Evolutionary conservation across 2,113 vertebrate genomes (phyloP), one percentile per base, ranked within the genome.

Genomic region (Trichechus manatus): DNA sequence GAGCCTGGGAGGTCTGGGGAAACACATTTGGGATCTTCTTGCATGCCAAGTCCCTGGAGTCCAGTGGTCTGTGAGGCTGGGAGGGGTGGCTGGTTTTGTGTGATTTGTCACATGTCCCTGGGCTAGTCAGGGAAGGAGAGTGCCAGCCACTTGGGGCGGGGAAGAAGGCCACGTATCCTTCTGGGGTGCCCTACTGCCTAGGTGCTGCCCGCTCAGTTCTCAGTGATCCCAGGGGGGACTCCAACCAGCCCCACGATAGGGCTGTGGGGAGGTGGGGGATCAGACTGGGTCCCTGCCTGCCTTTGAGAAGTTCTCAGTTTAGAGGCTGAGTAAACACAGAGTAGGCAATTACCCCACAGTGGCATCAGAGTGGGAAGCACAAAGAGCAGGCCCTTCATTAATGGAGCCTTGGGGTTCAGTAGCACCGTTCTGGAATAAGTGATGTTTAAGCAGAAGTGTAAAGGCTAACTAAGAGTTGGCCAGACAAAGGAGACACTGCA

Each of bases 11-110:
- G 53, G 53, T 8, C 11, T 15, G 53, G 53, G 33, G n/a, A 93
- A 96, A 87, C 78, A 7, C 23, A 77, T 17, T 68, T 17, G 50
- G 82, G 80, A 79, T 75, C 63, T 87, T 88, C 63, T 59, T 19
- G 27, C 0, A 0, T 25, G 47, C 86, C 47, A 90, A 42, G n/a
- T 23, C 17, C 80, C 72, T 6, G 9, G 42, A 91, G 61, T 53
- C 8, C 79, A 72, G 23, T 0, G 9, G 44, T 61, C 83, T 36
- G 53, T 13, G 74, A 70, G 74, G 39, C 47, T 85, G 74, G 75
- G 47, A 64, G 2, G 27, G 53, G 39, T 25, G 56, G 19, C 1
- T 25, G 84, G 53, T 47, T 91, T 42, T 75, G 25, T 85, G 53
- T 39, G 10, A 81, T 86, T 33, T 74, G 74, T 56, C 29, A 78